Base-by-base conservation (phyloP, 1,140 invertebrate species). In the Plutomurus gul region DNA sequence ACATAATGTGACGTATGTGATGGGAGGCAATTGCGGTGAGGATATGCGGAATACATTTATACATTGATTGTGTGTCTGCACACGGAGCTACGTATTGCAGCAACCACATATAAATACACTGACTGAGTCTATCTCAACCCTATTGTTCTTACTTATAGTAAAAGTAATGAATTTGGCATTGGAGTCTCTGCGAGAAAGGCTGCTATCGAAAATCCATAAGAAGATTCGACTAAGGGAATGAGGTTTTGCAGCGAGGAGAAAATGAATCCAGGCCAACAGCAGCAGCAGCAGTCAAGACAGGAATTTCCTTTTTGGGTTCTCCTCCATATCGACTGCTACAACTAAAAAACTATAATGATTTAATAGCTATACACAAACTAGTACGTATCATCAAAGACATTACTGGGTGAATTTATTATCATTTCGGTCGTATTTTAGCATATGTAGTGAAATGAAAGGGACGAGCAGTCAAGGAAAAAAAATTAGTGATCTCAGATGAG, bases 321-420 rank as follows among this genome's bases (percentile, higher is more conserved):
- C n/a, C n/a, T n/a, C n/a, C n/a, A n/a, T n/a, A n/a, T n/a, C n/a
- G n/a, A n/a, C n/a, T n/a, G n/a, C n/a, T n/a, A n/a, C n/a, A n/a
- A n/a, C 4, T 13, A n/a, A 65, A 65, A 65, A 65, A 30, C 51
- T 36, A n/a, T 65, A 65, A 65, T 65, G 56, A 65, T 65, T 65
- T 65, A 65, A 65, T 27, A 18, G 56, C 56, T 33, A 65, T 27
- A n/a, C n/a, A n/a, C n/a, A n/a, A n/a, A n/a, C n/a, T n/a, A n/a
- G n/a, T n/a, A n/a, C n/a, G n/a, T n/a, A 65, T 65, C 56, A 65
- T 65, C 56, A 65, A 30, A 65, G 56, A 36, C 56, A 65, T 65
- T 65, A 65, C 25, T 30, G 13, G 36, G n/a, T 18, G 56, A 65
- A 65, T 65, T 65, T 65, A 65, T 65, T 65, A 65, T 65, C 56